Evolutionary conservation across 2,888 invertebrate genomes (phyloP), one percentile per base, ranked within the genome.

Genomic region (Drosophila ochracea): DNA sequence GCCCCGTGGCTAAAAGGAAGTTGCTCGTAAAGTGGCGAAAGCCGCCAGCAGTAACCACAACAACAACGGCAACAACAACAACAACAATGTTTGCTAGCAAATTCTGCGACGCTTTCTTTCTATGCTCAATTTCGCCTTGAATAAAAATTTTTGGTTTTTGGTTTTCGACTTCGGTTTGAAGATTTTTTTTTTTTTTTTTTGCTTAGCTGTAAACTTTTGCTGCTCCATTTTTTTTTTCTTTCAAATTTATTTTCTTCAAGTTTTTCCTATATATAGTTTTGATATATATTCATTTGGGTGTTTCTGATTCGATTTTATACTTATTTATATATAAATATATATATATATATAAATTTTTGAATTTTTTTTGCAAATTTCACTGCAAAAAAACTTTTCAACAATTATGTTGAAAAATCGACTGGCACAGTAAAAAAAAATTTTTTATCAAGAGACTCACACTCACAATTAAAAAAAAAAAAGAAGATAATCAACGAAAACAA

Each of bases 21-120:
- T 89, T 71, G 84, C 81, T 84, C 76, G 88, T 87, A 87, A 80
- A 89, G 83, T 88, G 88, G 90, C 85, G 88, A 85, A 90, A 85
- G 90, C 88, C 84, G 76, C 82, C 71, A 83, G 73, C 73, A 63
- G 49, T 61, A 63, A 33, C 50, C 57, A 35, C 57, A 63, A 31
- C 50, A 72, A 55, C 47, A 62, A 59, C 39, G 50, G 21, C 62
- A 47, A 13, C 49, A 41, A 59, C 62, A 63, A 55, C 66, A 65
- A 30, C 30, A 31, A 53, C 35, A 62, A 60, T 70, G 63, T 63
- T 63, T 59, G 62, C 68, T 68, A 74, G 75, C 83, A 80, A 77
- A 73, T 81, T 81, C 80, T 81, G 66, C 67, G 71, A 67, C 81
- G 81, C 80, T 82, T 80, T 82, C 80, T 83, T 77, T 82, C 66